Percentiles rank a stretch among this genome's conserved stretches.
These are phyloP conservation scores for Xerus rutilus DNA, from an alignment of 2,797 vertebrate species.

Conservation along the genomic window DNA sequence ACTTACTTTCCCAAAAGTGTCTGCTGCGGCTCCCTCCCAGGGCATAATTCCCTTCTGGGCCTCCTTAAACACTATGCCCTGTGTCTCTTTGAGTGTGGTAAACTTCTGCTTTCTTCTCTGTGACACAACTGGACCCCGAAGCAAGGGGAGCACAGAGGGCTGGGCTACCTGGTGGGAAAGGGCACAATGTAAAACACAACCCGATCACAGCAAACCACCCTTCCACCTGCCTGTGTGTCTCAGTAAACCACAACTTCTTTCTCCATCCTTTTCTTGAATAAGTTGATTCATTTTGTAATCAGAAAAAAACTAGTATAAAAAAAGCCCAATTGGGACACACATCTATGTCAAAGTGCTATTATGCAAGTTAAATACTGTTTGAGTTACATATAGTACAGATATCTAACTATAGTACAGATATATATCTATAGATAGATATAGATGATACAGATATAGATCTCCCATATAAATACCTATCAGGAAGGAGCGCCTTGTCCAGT, in stretches of 20 bases:
- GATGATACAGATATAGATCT: background rate
- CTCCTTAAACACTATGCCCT: background rate
- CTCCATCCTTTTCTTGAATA: background rate
- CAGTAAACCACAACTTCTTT: background rate
- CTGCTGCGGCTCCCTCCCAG: background rate
- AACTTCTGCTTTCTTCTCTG: slow-evolving; percentile 32
- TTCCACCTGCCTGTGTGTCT: background rate
- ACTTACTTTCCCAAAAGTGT: background rate
- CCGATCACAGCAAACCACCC: background rate
- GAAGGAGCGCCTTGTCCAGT: background rate
- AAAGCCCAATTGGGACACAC: background rate
- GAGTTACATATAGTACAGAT: background rate
- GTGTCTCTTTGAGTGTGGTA: background rate
- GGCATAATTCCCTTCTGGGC: background rate
- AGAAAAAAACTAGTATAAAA: slow-evolving; percentile 8
- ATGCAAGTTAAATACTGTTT: background rate
- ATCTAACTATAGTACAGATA: background rate
- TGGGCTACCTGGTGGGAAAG: background rate
- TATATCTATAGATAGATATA: background rate
- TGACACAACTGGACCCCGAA: background rate
- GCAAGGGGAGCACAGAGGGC: background rate
- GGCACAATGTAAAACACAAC: background rate
- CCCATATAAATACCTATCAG: background rate
- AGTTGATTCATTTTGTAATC: background rate
- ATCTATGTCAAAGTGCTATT: background rate